phyloP scores from a whole-genome alignment of 2,888 invertebrate species.

The Acleris emargana region DNA sequence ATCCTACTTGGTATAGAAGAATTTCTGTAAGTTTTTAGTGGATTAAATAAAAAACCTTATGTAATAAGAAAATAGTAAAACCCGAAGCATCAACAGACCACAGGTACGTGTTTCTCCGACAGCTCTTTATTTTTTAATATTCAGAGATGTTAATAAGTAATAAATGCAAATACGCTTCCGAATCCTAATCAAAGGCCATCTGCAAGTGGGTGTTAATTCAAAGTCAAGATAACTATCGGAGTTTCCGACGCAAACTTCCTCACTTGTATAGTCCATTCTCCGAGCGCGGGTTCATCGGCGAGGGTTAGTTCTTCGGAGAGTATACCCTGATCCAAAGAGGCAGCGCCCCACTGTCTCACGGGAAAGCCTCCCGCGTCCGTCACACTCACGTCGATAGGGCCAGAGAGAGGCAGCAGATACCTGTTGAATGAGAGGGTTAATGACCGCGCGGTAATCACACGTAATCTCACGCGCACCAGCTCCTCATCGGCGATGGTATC shows the following conservation, averaged over 20 bases:
- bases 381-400: constrained; percentile 68
- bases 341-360: constrained; percentile 91
- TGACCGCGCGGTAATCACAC: constrained; percentile 67
- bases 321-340: constrained; percentile 88
- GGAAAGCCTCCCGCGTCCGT: constrained; percentile 86
- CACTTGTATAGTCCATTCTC: constrained; percentile 92
- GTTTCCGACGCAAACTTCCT: constrained; percentile 29
- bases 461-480: constrained; percentile 72
- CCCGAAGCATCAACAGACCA: too few species aligned
- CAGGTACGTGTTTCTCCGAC: too few species aligned
- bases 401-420: constrained; percentile 69
- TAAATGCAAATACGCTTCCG: constrained; percentile 21
- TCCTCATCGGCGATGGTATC: constrained; percentile 60
- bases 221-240: constrained; percentile 35
- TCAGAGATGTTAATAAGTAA: constrained; percentile 6
- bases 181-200: constrained; percentile 46
- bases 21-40: too few species aligned
- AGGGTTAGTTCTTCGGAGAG: constrained; percentile 90
- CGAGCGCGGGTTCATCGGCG: constrained; percentile 92
- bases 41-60: too few species aligned
- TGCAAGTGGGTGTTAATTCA: constrained; percentile 41
- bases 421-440: constrained; percentile 61
- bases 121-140: background rate
- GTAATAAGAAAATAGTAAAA: too few species aligned
- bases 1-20: too few species aligned